Evolutionary conservation across 1,140 invertebrate species (phyloP), one percentile per base, ranked within the genome.

Genomic region (Habropoda laboriosa): DNA sequence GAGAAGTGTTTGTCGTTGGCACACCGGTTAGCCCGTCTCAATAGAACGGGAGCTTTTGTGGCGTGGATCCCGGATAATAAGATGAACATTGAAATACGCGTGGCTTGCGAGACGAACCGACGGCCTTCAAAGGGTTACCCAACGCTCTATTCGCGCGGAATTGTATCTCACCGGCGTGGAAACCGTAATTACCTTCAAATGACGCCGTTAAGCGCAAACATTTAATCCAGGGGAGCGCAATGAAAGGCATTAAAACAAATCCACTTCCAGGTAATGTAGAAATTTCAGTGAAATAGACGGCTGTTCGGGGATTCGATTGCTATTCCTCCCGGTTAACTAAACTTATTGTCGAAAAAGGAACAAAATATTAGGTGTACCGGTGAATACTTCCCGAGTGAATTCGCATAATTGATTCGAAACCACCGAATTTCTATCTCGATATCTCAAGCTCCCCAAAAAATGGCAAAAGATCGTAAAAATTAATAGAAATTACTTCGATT

Each of bases 161-260:
- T 78, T 78, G 66, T 78, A 71, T 71, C 72, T 18, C 35, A 18
- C 24, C 75, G 35, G 21, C 40, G 51, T 55, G 66, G 63, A 71
- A 68, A 71, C 75, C 66, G 75, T 78, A 78, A 78, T 78, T 78
- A 71, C 75, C 66, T 71, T 71, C 75, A 12, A 78, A 78, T 51
- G 66, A 71, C 75, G 67, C 75, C 64, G 67, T 78, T 71, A 78
- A 78, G 55, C 75, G 75, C 75, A 60, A 77, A 78, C 75, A 78
- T 78, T 78, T 78, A 78, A 78, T 61, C 81, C 32, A 57, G 32
- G 57, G 30, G 16, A 64, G 49, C 64, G 38, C 71, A 75, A 85
- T 73, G 82, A 68, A 68, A 66, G 82, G 64, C 74, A 63, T 82
- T 82, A 80, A 73, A 49, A 67, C 70, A 66, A 73, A 64, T 79